Evolutionary conservation across 2,113 vertebrate genomes (phyloP).

Genomic region (Electrona antarctica): DNA sequence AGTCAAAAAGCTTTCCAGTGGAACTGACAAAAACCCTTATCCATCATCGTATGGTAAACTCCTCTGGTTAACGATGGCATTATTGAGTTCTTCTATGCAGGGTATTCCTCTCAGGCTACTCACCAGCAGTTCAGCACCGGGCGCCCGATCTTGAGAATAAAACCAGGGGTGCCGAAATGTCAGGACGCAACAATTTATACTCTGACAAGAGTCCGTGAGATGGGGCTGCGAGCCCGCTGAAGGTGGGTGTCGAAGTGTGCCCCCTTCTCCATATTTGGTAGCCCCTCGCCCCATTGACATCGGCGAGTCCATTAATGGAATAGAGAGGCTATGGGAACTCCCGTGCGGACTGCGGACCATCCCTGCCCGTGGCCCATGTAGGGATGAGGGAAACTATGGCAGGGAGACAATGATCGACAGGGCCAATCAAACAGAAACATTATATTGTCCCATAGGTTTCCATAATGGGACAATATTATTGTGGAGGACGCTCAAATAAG

Average conservation of each 20-base stretch:
- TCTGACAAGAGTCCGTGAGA: constrained; percentile 34
- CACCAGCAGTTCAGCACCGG: constrained; percentile 78
- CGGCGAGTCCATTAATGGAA: constrained; percentile 88
- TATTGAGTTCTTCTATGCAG: not conserved
- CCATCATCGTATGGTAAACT: constrained; percentile 39
- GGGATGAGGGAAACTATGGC: constrained; percentile 66
- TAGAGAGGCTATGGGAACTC: constrained; percentile 69
- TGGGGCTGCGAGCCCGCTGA: not conserved
- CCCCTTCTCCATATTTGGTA: constrained; percentile 89
- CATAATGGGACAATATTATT: not conserved
- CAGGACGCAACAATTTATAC: constrained; percentile 74
- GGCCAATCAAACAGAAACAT: constrained; percentile 6
- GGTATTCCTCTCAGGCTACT: constrained; percentile 55
- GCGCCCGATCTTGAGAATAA: constrained; percentile 52
- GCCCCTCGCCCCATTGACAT: constrained; percentile 75
- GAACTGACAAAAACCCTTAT: constrained; percentile 15
- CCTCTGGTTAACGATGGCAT: constrained; percentile 1
- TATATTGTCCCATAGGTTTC: constrained; percentile 14
- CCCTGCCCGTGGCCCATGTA: constrained; percentile 79
- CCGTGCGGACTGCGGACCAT: constrained; percentile 44
- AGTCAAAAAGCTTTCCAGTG: constrained; percentile 20
- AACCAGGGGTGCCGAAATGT: constrained; percentile 59
- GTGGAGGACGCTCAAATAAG: not conserved
- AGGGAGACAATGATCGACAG: constrained; percentile 35
- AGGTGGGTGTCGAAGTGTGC: constrained; percentile 54